Conservation (phyloP, 2,113 vertebrate genomes). For the Antechinus stuartii region DNA sequence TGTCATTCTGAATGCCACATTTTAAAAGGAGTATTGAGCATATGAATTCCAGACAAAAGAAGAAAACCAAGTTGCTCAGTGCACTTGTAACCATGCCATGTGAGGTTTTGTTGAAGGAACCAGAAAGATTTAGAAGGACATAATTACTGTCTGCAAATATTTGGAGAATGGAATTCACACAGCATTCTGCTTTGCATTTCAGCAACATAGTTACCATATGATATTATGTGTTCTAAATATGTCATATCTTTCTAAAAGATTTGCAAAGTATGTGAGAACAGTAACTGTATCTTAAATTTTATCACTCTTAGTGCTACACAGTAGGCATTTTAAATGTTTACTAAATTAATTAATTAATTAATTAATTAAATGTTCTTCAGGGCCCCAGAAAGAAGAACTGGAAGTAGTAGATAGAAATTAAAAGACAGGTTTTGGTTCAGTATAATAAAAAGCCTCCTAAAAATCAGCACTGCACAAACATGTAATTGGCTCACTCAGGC, state of each 20-base stretch:
- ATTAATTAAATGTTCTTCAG: not conserved
- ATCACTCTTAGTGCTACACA: not conserved
- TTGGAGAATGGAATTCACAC: not conserved
- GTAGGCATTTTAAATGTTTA: not conserved
- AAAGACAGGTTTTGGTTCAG: not conserved
- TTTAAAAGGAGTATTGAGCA: not conserved
- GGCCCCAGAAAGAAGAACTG: not conserved
- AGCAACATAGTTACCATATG: not conserved
- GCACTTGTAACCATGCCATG: not conserved
- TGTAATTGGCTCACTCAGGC: not conserved
- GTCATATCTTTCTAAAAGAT: not conserved
- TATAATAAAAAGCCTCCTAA: not conserved
- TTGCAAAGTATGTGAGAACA: not conserved
- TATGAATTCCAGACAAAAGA: not conserved
- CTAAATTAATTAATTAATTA: not conserved
- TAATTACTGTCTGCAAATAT: not conserved
- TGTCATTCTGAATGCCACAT: not conserved
- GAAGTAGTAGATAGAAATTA: not conserved
- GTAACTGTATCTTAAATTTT: not conserved
- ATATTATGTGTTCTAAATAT: not conserved
- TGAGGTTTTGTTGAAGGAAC: not conserved
- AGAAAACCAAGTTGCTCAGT: not conserved
- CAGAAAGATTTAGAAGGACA: not conserved
- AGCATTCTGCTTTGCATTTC: not conserved
- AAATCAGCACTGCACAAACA: not conserved